Percentiles rank a stretch among this genome's conserved stretches.
Conservation (phyloP, 53 echinoderm and acorn worm species). For the Temnopleurus reevesii region DNA sequence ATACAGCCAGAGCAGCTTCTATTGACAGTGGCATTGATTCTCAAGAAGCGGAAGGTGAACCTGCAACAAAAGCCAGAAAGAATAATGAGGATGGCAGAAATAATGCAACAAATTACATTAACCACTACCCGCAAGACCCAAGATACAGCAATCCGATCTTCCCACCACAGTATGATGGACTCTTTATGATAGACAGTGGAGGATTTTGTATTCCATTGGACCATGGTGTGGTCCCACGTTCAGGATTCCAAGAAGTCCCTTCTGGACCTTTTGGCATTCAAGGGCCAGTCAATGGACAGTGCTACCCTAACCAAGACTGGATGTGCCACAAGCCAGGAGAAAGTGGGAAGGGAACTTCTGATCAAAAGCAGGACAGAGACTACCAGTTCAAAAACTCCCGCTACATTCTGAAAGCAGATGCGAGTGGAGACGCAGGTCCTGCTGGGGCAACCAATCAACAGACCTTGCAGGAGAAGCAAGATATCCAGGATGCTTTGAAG, state of each 20-base stretch:
- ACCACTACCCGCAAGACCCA: background rate
- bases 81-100: background rate
- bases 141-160: background rate
- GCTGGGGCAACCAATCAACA: background rate
- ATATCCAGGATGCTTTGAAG: conserved; percentile 27
- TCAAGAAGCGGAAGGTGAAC: background rate
- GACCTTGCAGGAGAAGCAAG: background rate
- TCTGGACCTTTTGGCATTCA: background rate
- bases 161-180: background rate
- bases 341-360: no score
- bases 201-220: background rate
- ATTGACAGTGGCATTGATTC: background rate
- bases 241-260: conserved; percentile 4
- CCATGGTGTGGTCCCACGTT: background rate
- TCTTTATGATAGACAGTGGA: background rate
- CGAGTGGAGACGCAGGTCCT: conserved; percentile 1
- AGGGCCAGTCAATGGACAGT: background rate
- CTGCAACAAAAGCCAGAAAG: background rate
- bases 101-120: background rate
- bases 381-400: conserved; percentile 8
- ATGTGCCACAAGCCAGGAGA: background rate
- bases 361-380: background rate
- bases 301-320: background rate
- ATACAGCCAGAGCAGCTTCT: conserved; percentile 4
- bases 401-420: background rate